Evolutionary conservation across 2,113 vertebrate genomes (phyloP).

Genomic region (Rhinogobius similis): DNA sequence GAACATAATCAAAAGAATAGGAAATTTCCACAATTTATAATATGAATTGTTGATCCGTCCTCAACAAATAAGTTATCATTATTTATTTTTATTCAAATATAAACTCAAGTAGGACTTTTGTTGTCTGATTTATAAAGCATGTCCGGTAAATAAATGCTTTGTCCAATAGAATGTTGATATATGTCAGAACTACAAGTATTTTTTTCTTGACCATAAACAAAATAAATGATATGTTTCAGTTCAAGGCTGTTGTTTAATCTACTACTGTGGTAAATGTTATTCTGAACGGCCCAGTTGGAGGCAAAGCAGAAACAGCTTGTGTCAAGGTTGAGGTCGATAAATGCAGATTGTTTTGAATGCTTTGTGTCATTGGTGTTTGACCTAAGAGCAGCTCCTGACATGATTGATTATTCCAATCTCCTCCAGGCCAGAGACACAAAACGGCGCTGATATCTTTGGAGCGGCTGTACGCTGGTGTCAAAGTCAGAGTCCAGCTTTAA

Average conservation of each 20-base stretch:
- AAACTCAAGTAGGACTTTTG: no score
- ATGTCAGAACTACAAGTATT: background rate
- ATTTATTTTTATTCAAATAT: no score
- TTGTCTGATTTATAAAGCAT: no score
- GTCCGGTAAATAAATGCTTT: background rate
- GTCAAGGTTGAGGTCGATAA: conserved; percentile 36
- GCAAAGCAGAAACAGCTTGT: conserved; percentile 2
- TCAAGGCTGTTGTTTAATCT: conserved; percentile 3
- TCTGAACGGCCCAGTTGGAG: background rate
- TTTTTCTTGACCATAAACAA: background rate
- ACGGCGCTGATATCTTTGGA: conserved; percentile 24
- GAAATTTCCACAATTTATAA: no score
- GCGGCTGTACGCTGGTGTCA: conserved; percentile 2
- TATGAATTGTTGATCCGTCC: no score
- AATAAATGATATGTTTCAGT: background rate
- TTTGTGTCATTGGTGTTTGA: conserved; percentile 29
- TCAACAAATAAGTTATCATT: no score
- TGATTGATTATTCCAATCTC: conserved; percentile 37
- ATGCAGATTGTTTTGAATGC: conserved; percentile 42
- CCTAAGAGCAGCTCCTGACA: conserved; percentile 38
- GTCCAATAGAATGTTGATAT: background rate
- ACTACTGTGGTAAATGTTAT: conserved; percentile 17
- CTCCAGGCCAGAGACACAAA: conserved; percentile 22
- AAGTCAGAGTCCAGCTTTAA: background rate
- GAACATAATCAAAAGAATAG: no score